Conservation (phyloP, 64 coral and sea anemone genomes). For the Exaiptasia diaphana region DNA sequence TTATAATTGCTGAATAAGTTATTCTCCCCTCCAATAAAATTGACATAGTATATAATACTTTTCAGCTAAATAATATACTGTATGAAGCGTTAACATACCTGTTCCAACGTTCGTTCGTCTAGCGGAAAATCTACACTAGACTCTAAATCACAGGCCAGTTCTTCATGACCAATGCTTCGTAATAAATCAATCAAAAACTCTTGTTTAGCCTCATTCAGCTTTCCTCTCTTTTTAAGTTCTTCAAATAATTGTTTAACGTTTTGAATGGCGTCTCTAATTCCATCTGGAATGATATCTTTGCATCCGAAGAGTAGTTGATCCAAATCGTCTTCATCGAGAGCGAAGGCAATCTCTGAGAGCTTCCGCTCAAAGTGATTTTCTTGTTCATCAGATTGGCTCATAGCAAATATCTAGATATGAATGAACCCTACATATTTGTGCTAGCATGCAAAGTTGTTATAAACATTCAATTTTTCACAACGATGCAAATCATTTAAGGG, state of each 20-base stretch:
- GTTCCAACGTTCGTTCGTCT: too few species aligned
- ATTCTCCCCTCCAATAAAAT: too few species aligned
- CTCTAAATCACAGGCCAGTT: not conserved
- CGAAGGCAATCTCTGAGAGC: not conserved
- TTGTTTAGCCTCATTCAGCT: not conserved
- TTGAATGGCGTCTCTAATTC: not conserved
- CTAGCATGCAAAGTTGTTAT: too few species aligned
- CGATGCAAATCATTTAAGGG: too few species aligned
- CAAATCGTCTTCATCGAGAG: not conserved
- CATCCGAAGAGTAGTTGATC: not conserved
- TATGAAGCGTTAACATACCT: too few species aligned
- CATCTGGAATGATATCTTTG: not conserved
- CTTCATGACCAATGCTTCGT: not conserved
- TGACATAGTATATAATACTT: too few species aligned
- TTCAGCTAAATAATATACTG: too few species aligned
- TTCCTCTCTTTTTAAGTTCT: not conserved
- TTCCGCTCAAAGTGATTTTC: not conserved
- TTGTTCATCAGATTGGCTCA: not conserved
- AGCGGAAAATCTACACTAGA: too few species aligned
- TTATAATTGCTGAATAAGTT: too few species aligned
- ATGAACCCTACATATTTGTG: too few species aligned
- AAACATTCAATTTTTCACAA: too few species aligned
- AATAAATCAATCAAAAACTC: not conserved
- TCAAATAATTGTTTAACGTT: not conserved
- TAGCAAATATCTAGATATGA: too few species aligned